Evolutionary conservation across 1,140 invertebrate species (phyloP), one percentile per base, ranked within the genome.

Genomic region (Anoplophora glabripennis): DNA sequence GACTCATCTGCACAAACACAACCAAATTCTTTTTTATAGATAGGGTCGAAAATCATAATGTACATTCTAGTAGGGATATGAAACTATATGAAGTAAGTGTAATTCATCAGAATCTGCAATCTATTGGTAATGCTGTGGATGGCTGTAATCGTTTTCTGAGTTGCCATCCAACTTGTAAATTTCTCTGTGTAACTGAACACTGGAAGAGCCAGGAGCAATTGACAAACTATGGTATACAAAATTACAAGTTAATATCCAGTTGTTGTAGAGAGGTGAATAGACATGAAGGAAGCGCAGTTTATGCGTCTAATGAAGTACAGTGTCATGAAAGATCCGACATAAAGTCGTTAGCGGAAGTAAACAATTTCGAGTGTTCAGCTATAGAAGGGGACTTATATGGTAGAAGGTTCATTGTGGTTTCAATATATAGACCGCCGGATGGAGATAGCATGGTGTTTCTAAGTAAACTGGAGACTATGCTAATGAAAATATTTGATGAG

Each of bases 261-360:
- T 49, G 12, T 49, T 49, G 47, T 49, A 49, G 47, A 34, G 35
- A 49, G n/a, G 28, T 34, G 28, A 34, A 34, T 17, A 49, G 35
- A 49, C 47, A 34, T 49, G 47, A 21, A 49, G 47, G 47, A 28
- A 28, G 21, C 21, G 21, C 21, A 28, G 21, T 28, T 5, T 28
- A 28, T 28, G 21, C 21, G 21, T 28, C 21, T 28, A 28, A 28
- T 5, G 5, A 28, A 28, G 21, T 28, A 28, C 21, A 28, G 21
- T 28, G 21, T 5, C 21, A 28, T 28, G 21, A 28, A 28, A 28
- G 21, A 28, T 28, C 21, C 21, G 5, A 28, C 21, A 28, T 28
- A 28, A 28, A 28, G 21, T 28, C 5, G 21, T 28, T 28, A 28
- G 21, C 21, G 21, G 21, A 3, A 28, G 21, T 28, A 28, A 28